A percentile compares a stretch with the other conserved stretches of the same genome.
phyloP scores from a whole-genome alignment of 2,797 vertebrate genomes.

The Mergus octosetaceus region DNA sequence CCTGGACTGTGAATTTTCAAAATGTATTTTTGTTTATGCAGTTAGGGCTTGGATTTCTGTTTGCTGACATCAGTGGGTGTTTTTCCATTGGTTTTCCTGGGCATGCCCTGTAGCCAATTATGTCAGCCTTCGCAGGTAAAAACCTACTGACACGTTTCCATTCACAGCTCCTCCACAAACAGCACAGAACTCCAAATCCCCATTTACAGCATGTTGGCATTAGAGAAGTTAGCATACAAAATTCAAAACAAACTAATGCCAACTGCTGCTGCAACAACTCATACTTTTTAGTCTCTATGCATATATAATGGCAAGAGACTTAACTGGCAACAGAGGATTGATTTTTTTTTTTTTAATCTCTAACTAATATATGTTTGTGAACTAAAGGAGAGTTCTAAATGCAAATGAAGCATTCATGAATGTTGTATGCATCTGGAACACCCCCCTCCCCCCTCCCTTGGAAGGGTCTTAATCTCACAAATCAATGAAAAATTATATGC shows the following conservation, averaged over 20 bases:
- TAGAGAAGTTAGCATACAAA: neutral
- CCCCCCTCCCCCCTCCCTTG: neutral
- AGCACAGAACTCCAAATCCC: slow-evolving; percentile 4
- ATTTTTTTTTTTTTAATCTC: neutral
- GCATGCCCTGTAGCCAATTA: neutral
- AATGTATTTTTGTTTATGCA: neutral
- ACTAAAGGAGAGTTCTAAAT: neutral
- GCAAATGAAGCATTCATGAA: neutral
- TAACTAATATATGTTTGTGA: neutral
- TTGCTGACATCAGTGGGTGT: neutral
- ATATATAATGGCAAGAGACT: neutral
- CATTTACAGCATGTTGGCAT: neutral
- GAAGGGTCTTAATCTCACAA: neutral
- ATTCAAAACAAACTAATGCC: slow-evolving; percentile 5
- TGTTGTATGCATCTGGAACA: neutral
- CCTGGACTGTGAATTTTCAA: neutral
- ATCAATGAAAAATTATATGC: neutral
- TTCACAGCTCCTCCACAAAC: neutral
- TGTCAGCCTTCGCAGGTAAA: neutral
- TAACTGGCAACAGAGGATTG: neutral
- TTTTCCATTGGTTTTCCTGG: neutral
- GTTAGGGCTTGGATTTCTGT: neutral
- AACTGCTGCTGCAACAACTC: neutral
- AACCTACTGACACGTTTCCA: neutral
- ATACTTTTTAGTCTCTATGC: neutral